Conservation (phyloP, 2,797 vertebrate species). For the Smutsia temminckii region DNA sequence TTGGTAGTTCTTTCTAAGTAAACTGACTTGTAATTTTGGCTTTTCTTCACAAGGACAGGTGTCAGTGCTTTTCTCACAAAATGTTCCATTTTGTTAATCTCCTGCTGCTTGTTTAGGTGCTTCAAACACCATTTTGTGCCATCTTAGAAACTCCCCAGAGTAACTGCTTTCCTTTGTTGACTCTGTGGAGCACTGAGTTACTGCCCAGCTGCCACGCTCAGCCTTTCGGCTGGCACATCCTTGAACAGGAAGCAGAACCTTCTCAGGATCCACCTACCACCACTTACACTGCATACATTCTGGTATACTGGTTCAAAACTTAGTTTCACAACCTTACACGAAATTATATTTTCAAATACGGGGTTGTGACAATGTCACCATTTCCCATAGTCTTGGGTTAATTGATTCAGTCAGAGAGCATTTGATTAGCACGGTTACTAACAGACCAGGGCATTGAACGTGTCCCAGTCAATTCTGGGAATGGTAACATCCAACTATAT, state of each 20-base stretch:
- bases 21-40: background rate
- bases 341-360: background rate
- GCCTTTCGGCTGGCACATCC: too few species aligned
- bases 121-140: background rate
- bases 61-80: background rate
- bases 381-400: background rate
- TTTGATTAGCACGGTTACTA: background rate
- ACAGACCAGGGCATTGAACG: background rate
- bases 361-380: background rate
- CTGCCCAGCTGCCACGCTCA: too few species aligned
- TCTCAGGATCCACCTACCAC: background rate
- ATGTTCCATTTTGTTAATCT: background rate
- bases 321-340: fast-evolving
- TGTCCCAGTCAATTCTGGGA: background rate
- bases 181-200: background rate
- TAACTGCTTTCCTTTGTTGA: background rate
- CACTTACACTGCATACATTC: background rate
- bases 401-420: background rate
- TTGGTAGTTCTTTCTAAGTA: background rate
- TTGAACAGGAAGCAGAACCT: background rate
- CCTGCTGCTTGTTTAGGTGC: background rate
- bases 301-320: background rate
- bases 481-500: background rate
- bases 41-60: background rate
- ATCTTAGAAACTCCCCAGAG: background rate